phyloP scores from a whole-genome alignment of 2,113 vertebrate genomes.

The Accipiter virgatus region DNA sequence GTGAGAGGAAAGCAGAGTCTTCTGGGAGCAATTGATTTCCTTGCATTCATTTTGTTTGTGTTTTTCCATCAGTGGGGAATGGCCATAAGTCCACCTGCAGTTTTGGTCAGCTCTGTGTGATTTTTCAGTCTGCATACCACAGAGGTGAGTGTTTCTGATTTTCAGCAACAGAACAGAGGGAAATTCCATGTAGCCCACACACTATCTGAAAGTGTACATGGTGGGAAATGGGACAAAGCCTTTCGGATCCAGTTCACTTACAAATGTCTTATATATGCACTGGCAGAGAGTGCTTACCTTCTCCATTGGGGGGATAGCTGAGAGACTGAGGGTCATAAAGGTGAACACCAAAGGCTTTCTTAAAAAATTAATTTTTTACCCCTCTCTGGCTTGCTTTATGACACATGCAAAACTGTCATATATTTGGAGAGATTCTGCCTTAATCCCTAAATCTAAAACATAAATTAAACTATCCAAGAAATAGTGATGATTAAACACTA shows the following conservation, averaged over 20 bases:
- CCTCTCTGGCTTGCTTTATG: background rate
- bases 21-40: slow-evolving; percentile 11
- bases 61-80: slow-evolving; percentile 31
- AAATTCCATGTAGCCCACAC: background rate
- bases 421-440: background rate
- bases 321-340: background rate
- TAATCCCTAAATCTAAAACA: background rate
- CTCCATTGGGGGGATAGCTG: background rate
- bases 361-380: background rate
- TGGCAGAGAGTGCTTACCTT: background rate
- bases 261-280: background rate
- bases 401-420: background rate
- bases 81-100: slow-evolving; percentile 14
- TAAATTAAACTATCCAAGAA: background rate
- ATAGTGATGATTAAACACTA: background rate
- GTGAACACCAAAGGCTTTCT: background rate
- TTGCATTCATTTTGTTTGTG: slow-evolving; percentile 44
- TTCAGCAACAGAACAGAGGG: background rate
- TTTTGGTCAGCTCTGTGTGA: background rate
- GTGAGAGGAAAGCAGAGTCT: background rate
- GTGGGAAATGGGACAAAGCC: background rate
- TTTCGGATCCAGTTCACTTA: background rate
- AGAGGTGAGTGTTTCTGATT: slow-evolving; percentile 2
- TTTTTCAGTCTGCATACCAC: slow-evolving; percentile 28
- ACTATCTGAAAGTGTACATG: background rate